Evolutionary conservation across 2,888 invertebrate genomes (phyloP), one percentile per base, ranked within the genome.

Genomic region (Dermolepida albohirtum): DNA sequence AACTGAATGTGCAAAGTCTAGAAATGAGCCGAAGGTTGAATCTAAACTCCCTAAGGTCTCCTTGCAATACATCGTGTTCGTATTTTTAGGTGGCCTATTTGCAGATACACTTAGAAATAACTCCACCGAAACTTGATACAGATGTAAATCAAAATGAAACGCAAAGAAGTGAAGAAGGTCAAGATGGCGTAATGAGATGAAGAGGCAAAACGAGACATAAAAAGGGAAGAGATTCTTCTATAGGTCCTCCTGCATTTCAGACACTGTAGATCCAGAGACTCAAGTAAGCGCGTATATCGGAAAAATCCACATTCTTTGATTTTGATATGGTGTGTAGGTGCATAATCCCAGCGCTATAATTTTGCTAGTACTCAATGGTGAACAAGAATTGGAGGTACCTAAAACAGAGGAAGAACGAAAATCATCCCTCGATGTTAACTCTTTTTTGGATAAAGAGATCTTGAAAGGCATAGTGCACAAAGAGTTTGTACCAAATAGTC

Each of bases 271-370:
- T 78, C 91, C 91, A 0, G 91, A 91, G 82, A 91, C 91, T 1
- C 90, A 91, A 79, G 89, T 87, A 69, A 64, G 49, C 27, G 22
- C 41, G 14, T n/a, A n/a, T n/a, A n/a, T n/a, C n/a, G n/a, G 1
- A 12, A 10, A 64, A 12, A 39, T 39, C 11, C 49, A 14, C 34
- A 11, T n/a, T 50, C 52, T 55, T 16, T 49, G 50, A 59, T 64
- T 57, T 64, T 65, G 22, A 22, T 22, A 4, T 22, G 1, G 22
- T 4, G n/a, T 51, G 69, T 69, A 75, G 74, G 71, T 76, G 8
- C 86, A 89, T 10, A 90, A 89, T 80, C 86, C 89, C 0, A 90
- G 90, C 74, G 89, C 90, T 0, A 84, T 90, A 10, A 89, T 88
- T 0, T 90, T 90, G 1, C 80, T 90, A 14, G 87, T 88, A 11